Conservation (phyloP, 2,888 invertebrate genomes). For the Meteorus colon region DNA sequence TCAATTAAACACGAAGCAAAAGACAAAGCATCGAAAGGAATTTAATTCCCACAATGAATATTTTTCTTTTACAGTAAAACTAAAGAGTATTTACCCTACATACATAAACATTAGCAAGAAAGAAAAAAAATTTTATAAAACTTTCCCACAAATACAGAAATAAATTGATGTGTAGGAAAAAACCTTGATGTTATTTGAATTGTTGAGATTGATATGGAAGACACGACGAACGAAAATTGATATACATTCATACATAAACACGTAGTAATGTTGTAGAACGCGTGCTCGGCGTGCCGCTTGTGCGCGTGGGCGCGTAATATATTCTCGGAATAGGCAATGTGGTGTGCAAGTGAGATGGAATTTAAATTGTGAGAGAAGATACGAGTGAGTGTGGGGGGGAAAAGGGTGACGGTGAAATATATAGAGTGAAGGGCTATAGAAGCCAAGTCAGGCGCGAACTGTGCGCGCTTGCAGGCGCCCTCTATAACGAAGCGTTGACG, state of each 20-base stretch:
- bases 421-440: constrained; percentile 53
- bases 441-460: constrained; percentile 65
- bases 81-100: not conserved
- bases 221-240: constrained; percentile 23
- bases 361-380: constrained; percentile 16
- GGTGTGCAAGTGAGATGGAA: constrained; percentile 64
- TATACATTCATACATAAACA: not conserved
- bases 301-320: constrained; percentile 69
- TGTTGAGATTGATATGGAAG: constrained; percentile 10
- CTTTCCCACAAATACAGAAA: not conserved
- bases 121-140: not conserved
- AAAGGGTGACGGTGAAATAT: constrained; percentile 25
- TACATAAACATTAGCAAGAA: not conserved
- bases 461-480: constrained; percentile 46
- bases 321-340: constrained; percentile 71
- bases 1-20: not conserved
- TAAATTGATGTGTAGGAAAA: not conserved
- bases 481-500: constrained; percentile 72
- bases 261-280: constrained; percentile 36
- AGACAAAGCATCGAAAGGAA: not conserved
- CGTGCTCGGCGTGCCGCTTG: constrained; percentile 52
- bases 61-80: not conserved
- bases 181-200: not conserved
- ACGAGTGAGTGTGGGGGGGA: constrained; percentile 18
- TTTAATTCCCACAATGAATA: not conserved